Base-by-base conservation (phyloP, 1,140 invertebrate genomes). In the Protaetia brevitarsis region DNA sequence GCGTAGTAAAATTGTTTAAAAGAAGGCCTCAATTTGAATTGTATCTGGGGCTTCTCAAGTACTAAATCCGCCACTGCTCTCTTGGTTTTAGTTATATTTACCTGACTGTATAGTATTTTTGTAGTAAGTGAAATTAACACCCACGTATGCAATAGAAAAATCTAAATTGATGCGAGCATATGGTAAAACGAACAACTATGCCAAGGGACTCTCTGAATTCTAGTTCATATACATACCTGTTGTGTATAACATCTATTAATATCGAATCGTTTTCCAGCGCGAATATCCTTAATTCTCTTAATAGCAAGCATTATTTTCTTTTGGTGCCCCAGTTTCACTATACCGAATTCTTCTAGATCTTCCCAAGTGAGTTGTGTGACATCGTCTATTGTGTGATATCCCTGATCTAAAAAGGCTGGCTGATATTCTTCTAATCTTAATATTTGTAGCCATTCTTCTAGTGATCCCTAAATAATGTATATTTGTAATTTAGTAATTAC, bases 271-370 rank as follows among this genome's bases (percentile, higher is more conserved):
- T 94, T 94, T 41, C 93, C 93, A 27, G 92, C 89, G 66, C 90
- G 87, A 64, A 97, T 93, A 77, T 97, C 94, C 80, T 98, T 98
- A 11, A 99, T 88, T 79, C 96, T 86, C 79, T 99, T 98, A 71
- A 99, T 97, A 62, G 96, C 97, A 70, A 99, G 82, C 71, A 97
- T 88, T 69, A 99, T 91, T 82, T 98, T 96, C 84, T 99, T 99
- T 80, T 99, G 97, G 79, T 99, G 97, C 23, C 97, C 97, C 75
- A 95, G 79, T 74, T 91, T 88, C 27, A 94, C 88, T 70, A 99
- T 97, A 57, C 97, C 97, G 78, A 98, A 97, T 75, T 99, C 97
- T 82, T 99, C 97, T 70, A 99, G 86, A 82, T 99, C 97, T 83
- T 99, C 97, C 95, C 96, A 98, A 66, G 93, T 95, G 34, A 99